Percentiles rank a stretch among this genome's conserved stretches.
Evolutionary conservation across 2,113 vertebrate species (phyloP).

Genomic region (Thalassarche chlororhynchos): DNA sequence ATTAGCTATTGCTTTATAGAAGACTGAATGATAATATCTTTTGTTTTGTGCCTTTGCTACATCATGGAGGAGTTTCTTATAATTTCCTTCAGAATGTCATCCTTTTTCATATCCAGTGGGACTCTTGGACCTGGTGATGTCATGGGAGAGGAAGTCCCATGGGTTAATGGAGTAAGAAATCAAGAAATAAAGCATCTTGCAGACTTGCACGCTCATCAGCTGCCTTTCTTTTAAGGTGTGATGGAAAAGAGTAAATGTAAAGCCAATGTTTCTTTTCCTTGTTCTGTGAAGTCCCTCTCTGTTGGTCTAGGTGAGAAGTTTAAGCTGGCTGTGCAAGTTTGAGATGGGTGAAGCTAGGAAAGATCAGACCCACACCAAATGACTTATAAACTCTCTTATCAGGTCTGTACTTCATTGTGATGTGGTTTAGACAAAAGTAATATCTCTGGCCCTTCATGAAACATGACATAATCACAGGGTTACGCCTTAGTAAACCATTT

Average conservation of each 20-base stretch:
- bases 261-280: rapidly evolving
- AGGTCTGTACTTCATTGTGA: neutral
- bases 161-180: neutral
- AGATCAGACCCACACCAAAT: neutral
- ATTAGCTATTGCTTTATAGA: neutral
- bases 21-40: neutral
- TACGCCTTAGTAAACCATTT: neutral
- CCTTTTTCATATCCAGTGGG: neutral
- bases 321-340: neutral
- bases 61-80: neutral
- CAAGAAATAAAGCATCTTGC: neutral
- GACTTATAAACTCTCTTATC: neutral
- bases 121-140: neutral
- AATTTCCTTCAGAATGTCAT: neutral
- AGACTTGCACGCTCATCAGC: neutral
- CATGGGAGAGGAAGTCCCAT: neutral
- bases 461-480: neutral
- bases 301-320: neutral
- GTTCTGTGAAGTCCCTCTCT: neutral
- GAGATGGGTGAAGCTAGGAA: neutral
- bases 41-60: neutral
- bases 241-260: neutral
- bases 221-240: neutral
- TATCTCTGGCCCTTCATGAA: neutral
- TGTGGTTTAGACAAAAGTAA: neutral